phyloP scores from a whole-genome alignment of 2,888 invertebrate genomes.

The Anodontia alba region DNA sequence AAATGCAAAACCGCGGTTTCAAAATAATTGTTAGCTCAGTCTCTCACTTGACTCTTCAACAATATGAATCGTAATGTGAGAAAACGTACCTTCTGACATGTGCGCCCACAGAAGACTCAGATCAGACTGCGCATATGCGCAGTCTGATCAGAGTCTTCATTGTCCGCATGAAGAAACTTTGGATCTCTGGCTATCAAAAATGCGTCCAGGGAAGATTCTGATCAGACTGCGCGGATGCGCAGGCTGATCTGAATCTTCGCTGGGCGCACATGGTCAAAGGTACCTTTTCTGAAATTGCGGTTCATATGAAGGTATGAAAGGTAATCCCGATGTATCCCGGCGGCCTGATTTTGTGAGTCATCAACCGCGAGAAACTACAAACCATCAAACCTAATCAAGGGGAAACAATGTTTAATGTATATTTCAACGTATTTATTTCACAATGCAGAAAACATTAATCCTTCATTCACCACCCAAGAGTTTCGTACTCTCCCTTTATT shows the following conservation, averaged over 20 bases:
- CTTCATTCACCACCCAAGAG: conserved; percentile 12
- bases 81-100: too few species aligned
- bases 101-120: too few species aligned
- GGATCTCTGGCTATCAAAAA: too few species aligned
- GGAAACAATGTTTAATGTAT: conserved; percentile 19
- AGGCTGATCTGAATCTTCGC: too few species aligned
- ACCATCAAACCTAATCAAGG: conserved; percentile 8
- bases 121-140: too few species aligned
- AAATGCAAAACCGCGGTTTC: conserved; percentile 9
- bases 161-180: too few species aligned
- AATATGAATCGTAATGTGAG: too few species aligned
- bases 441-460: conserved; percentile 13
- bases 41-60: background rate
- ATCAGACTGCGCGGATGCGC: too few species aligned
- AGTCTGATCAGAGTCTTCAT: too few species aligned
- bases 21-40: conserved; percentile 17
- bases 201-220: too few species aligned
- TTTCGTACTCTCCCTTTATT: background rate
- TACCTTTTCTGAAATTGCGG: too few species aligned
- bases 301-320: conserved; percentile 10
- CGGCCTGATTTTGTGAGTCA: background rate
- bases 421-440: conserved; percentile 17
- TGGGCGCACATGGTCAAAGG: too few species aligned
- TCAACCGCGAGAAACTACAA: conserved; percentile 13
- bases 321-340: background rate